Evolutionary conservation across 2,113 vertebrate species (phyloP), one percentile per base, ranked within the genome.

Genomic region (Rissa tridactyla): DNA sequence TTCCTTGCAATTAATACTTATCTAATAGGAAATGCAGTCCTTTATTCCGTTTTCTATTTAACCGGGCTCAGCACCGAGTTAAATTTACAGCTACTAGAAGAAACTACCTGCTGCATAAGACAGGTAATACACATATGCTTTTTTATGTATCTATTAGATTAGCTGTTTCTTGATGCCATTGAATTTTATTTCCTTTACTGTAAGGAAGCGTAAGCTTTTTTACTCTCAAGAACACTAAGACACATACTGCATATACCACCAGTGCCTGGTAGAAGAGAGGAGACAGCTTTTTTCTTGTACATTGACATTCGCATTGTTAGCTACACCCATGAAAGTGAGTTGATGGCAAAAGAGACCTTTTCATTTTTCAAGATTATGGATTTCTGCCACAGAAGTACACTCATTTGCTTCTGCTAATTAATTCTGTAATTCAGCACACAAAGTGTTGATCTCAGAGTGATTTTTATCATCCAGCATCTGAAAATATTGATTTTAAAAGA

Each of bases 351-450:
- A 88, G 29, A 75, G n/a, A 82, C 12, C 32, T 92, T 82, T 69
- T 27, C 6, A 19, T 83, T 52, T 91, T 82, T 77, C 75, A 92
- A 90, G 76, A 27, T 78, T 44, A 73, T 82, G 91, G 54, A 44
- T 51, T 92, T 80, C 82, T 95, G 57, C 78, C 80, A 85, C 77
- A 85, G 84, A 85, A 92, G 29, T 76, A 85, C 51, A 71, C 94
- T 88, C 2, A 64, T 87, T 71, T 76, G 34, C 27, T 92, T 92
- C 26, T 70, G 36, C 55, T 92, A 54, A 47, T 78, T 75, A 76
- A 44, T 49, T 77, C 73, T 80, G n/a, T 75, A 79, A 47, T 49
- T 77, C 73, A 80, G n/a, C n/a, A 26, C 6, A 47, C 19, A 70
- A 94, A 95, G 57, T 65, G 64, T 64, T 85, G 61, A 69, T 77